phyloP scores from a whole-genome alignment of 2,797 vertebrate species.

The Pangasius larnaudii region DNA sequence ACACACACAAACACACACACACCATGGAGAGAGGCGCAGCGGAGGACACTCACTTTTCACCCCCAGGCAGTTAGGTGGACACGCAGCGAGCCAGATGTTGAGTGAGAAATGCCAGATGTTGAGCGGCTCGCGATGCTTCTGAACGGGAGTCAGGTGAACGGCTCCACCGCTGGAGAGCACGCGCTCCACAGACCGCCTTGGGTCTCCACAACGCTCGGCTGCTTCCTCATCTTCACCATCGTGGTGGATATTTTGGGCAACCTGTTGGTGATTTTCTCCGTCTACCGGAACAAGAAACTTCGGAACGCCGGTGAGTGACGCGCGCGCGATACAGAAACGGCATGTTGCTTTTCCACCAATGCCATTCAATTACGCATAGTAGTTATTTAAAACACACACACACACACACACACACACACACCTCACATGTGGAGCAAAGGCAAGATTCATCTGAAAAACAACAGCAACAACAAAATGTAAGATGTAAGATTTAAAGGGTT shows the following conservation, averaged over 20 bases:
- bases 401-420: background rate
- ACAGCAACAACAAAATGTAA: too few species aligned
- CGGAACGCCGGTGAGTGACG: constrained; percentile 88
- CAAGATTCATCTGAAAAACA: background rate
- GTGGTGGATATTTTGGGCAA: constrained; percentile 93
- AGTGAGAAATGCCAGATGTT: constrained; percentile 63
- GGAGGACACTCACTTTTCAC: constrained; percentile 43
- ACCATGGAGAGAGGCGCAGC: constrained; percentile 60
- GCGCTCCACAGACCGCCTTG: constrained; percentile 80
- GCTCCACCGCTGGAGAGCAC: constrained; percentile 74
- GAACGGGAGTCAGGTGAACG: constrained; percentile 85
- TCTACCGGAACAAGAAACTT: constrained; percentile 93
- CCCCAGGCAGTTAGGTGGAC: background rate
- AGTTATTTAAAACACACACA: background rate
- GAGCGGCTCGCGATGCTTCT: constrained; percentile 74
- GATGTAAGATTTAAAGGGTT: background rate
- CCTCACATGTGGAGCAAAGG: background rate
- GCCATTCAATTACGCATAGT: background rate
- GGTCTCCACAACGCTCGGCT: constrained; percentile 86
- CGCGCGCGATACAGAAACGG: background rate
- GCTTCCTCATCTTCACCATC: constrained; percentile 91
- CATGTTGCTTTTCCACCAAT: background rate
- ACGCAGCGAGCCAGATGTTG: constrained; percentile 14
- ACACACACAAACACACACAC: background rate
- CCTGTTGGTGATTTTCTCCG: constrained; percentile 92